These are phyloP conservation scores for Rhagophthalmus giganteus DNA, from an alignment of 2,888 invertebrate genomes.

Conservation along the genomic window DNA sequence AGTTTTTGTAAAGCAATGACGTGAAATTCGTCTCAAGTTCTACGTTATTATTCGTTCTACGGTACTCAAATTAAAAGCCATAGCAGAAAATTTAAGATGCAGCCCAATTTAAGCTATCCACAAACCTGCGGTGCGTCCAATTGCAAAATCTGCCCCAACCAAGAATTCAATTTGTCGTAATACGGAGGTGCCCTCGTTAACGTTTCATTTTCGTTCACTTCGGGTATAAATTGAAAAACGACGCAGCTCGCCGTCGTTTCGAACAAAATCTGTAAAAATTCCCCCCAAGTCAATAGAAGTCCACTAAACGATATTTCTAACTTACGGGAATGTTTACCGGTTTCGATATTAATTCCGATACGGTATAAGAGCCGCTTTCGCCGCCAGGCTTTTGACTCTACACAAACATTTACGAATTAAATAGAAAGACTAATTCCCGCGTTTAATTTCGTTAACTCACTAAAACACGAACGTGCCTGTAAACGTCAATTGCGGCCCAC, in stretches of 20 bases:
- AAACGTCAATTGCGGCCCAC: slow-evolving; percentile 64
- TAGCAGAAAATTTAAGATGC: no score
- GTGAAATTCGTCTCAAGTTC: no score
- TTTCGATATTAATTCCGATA: slow-evolving; percentile 65
- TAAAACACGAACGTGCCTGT: slow-evolving; percentile 70
- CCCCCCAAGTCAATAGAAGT: no score
- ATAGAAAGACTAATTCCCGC: background rate
- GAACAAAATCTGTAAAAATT: slow-evolving; percentile 62
- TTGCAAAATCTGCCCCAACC: slow-evolving; percentile 89
- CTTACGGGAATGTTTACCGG: slow-evolving; percentile 65
- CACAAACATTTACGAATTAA: background rate
- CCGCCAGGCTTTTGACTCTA: slow-evolving; percentile 81
- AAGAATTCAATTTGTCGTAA: slow-evolving; percentile 86
- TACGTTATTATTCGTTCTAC: no score
- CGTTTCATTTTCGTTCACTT: slow-evolving; percentile 56
- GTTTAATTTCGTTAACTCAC: no score
- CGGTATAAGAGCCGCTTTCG: slow-evolving; percentile 65
- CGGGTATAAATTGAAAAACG: slow-evolving; percentile 83
- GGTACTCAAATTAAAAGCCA: no score
- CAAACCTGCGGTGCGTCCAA: slow-evolving; percentile 77
- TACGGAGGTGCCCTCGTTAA: slow-evolving; percentile 65
- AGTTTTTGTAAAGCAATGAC: no score
- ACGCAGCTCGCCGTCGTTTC: slow-evolving; percentile 82
- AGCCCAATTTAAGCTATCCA: background rate
- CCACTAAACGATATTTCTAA: no score